Evolutionary conservation across 2,888 invertebrate species (phyloP).

Genomic region (Chymomyza amoena): DNA sequence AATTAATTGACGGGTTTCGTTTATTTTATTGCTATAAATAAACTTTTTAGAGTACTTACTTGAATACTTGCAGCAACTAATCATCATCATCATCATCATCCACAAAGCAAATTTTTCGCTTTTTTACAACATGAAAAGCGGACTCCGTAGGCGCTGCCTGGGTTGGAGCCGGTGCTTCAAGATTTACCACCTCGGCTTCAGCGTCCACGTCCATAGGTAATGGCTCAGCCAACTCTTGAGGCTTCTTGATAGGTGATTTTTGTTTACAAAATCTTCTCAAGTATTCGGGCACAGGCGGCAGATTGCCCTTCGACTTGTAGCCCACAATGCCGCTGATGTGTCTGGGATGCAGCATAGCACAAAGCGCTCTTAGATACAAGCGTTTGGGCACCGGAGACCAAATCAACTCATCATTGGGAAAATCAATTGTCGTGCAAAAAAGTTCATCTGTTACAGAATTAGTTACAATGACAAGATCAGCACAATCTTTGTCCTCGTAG

Average conservation of each 20-base stretch:
- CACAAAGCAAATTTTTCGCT: slow-evolving; percentile 26
- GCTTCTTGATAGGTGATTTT: neutral
- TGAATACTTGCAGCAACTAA: neutral
- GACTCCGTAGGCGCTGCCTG: neutral
- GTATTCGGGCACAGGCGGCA: slow-evolving; percentile 35
- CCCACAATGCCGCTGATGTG: slow-evolving; percentile 46
- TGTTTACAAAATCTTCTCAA: neutral
- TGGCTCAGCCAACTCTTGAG: neutral
- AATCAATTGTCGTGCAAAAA: neutral
- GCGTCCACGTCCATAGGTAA: neutral
- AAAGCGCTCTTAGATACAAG: slow-evolving; percentile 49
- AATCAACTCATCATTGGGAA: neutral
- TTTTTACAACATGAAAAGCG: neutral
- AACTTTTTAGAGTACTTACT: neutral
- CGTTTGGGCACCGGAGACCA: slow-evolving; percentile 53
- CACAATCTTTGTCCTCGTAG: neutral
- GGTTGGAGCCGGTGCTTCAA: neutral
- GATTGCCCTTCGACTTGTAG: slow-evolving; percentile 25
- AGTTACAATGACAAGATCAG: neutral
- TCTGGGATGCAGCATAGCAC: slow-evolving; percentile 49
- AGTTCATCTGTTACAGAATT: neutral
- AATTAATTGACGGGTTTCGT: too few relatives aligned
- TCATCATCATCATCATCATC: slow-evolving; percentile 30
- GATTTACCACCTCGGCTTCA: neutral
- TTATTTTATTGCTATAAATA: too few relatives aligned